Evolutionary conservation across 2,113 vertebrate genomes (phyloP), one percentile per base, ranked within the genome.

Genomic region (Aegithalos caudatus): DNA sequence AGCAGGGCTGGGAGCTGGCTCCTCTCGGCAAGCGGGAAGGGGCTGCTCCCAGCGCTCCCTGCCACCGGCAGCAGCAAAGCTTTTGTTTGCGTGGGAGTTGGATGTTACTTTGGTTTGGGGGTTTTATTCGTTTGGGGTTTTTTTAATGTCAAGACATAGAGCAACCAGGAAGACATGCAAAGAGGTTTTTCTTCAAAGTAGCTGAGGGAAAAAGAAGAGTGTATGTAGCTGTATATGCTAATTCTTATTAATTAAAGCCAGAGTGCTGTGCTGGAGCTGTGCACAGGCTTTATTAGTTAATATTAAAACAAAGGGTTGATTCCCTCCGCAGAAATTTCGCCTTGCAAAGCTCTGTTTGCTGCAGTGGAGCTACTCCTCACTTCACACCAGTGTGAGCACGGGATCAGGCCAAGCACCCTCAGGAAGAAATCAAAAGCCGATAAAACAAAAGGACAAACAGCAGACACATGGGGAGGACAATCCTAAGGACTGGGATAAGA

Each of bases 211-310:
- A 70, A 61, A 85, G 35, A 60, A 87, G 12, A 73, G 48, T 24
- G 25, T 37, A 71, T 69, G 67, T 92, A 94, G 86, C 88, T 84
- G 69, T 51, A 38, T 89, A 96, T 96, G 92, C 73, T 97, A 95
- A 97, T 95, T 91, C 37, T 76, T 81, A 96, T 78, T 97, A 96
- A 96, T 97, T 95, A 96, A 97, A 95, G 61, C 47, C 81, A 91
- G 86, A 95, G 70, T 8, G 23, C 73, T 67, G 47, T 40, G 77
- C 64, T 92, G 91, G 83, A 86, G 80, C 72, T 44, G 79, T 15
- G 56, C 86, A 86, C 38, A 40, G 67, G 57, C 76, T 93, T 92
- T 92, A 96, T 90, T 81, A 95, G 72, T 60, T 90, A 94, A 93
- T 81, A 88, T 86, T 86, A 93, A 94, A 95, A 95, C 72, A 93